Evolutionary conservation across 2,797 vertebrate species (phyloP).

Genomic region (Artibeus jamaicensis): DNA sequence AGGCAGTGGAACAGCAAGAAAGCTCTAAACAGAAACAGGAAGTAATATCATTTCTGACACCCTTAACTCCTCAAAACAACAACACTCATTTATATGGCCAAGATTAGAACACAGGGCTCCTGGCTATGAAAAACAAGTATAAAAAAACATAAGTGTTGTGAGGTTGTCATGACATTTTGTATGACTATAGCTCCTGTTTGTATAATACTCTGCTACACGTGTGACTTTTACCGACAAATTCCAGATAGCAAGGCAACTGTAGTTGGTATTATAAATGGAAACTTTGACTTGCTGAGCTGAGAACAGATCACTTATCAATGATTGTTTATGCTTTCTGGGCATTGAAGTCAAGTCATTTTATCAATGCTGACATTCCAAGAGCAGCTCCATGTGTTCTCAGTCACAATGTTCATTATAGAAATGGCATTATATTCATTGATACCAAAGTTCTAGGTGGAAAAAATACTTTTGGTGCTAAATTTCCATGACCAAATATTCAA

Average conservation of each 20-base stretch:
- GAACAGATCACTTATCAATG: not conserved
- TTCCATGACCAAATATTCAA: not conserved
- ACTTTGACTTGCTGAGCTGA: not conserved
- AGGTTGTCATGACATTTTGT: not conserved
- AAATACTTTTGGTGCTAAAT: not conserved
- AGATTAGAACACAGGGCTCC: not conserved
- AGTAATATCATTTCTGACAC: not conserved
- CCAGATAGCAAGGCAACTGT: not conserved
- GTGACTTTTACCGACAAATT: not conserved
- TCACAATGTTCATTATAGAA: not conserved
- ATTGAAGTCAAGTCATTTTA: not conserved
- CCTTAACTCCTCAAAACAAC: not conserved
- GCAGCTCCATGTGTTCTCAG: not conserved
- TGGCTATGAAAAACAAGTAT: not conserved
- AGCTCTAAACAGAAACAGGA: not conserved
- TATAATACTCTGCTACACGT: not conserved
- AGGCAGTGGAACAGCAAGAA: not conserved
- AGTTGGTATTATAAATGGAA: not conserved
- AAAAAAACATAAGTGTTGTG: not conserved
- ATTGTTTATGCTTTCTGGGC: not conserved
- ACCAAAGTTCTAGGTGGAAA: not conserved
- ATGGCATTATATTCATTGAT: not conserved
- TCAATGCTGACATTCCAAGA: not conserved
- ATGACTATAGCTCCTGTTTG: not conserved
- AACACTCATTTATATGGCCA: not conserved